These are phyloP conservation scores for Epicampocera succincta DNA, from an alignment of 2,888 invertebrate species.

Conservation along the genomic window DNA sequence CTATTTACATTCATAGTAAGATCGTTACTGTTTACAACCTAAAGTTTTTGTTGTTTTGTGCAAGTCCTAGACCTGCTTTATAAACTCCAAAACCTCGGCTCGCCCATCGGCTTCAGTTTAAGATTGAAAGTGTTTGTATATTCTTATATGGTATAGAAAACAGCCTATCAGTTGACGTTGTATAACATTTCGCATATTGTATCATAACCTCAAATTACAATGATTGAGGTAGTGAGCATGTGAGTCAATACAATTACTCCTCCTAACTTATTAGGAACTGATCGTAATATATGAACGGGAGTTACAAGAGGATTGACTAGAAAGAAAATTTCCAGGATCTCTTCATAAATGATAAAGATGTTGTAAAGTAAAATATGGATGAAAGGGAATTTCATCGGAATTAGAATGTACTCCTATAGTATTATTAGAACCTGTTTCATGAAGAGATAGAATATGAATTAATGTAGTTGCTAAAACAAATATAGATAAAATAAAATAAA, in stretches of 20 bases:
- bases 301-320: constrained; percentile 83
- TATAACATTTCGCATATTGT: too few relatives aligned
- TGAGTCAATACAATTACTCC: constrained; percentile 84
- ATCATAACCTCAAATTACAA: too few relatives aligned
- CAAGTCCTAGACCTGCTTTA: too few relatives aligned
- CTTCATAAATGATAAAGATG: constrained; percentile 86
- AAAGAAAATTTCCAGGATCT: constrained; percentile 89
- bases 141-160: too few relatives aligned
- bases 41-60: too few relatives aligned
- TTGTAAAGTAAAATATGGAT: constrained; percentile 86
- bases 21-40: too few relatives aligned
- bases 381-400: constrained; percentile 87
- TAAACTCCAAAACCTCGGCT: too few relatives aligned
- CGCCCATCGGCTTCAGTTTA: too few relatives aligned
- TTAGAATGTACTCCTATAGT: constrained; percentile 86
- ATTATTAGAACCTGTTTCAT: constrained; percentile 87
- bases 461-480: constrained; percentile 84
- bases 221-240: too few relatives aligned
- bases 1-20: too few relatives aligned
- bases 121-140: too few relatives aligned
- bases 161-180: too few relatives aligned
- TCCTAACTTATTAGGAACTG: constrained; percentile 90
- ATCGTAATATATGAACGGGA: constrained; percentile 88
- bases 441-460: constrained; percentile 86
- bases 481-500: constrained; percentile 88